Evolutionary conservation across 2,797 vertebrate species (phyloP), one percentile per base, ranked within the genome.

Genomic region (Acestrorhynchus altus): DNA sequence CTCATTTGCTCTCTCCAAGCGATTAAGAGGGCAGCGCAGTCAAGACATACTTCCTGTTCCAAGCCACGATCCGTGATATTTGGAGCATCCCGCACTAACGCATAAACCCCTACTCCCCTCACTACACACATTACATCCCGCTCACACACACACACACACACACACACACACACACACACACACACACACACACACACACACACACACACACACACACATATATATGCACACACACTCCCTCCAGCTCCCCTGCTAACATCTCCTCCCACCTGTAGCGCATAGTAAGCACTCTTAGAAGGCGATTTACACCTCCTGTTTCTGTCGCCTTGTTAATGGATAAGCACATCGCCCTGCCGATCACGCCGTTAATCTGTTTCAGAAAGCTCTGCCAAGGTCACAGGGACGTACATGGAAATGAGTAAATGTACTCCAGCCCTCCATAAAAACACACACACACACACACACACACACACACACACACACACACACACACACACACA

Each of bases 331-430:
- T 86, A 85, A 83, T 63, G 74, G 67, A 78, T 72, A 76, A 83
- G 74, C 76, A 64, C 76, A 57, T n/a, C 42, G 20, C 84, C 76
- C 87, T 75, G 31, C 67, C 31, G 59, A 72, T 56, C 40, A 12
- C 67, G 49, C 52, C 67, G 49, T 52, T 77, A 75, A 65, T n/a
- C n/a, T 79, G 1, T 83, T 86, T 83, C 57, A 44, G 84, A 76
- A 70, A 49, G 63, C 82, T 68, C 69, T 61, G 57, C 78, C 79
- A 84, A 86, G 86, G 88, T 87, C 83, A n/a, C n/a, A 74, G 83
- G 67, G 31, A 63, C 40, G 54, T 86, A 83, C 78, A 81, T 90
- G 52, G 84, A 81, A 83, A 84, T 76, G 76, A 88, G 87, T 84
- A 89, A 88, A 88, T 83, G 81, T 72, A 72, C 81, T 77, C 20